phyloP scores from a whole-genome alignment of 2,113 vertebrate species.

The Pterophyllum scalare region DNA sequence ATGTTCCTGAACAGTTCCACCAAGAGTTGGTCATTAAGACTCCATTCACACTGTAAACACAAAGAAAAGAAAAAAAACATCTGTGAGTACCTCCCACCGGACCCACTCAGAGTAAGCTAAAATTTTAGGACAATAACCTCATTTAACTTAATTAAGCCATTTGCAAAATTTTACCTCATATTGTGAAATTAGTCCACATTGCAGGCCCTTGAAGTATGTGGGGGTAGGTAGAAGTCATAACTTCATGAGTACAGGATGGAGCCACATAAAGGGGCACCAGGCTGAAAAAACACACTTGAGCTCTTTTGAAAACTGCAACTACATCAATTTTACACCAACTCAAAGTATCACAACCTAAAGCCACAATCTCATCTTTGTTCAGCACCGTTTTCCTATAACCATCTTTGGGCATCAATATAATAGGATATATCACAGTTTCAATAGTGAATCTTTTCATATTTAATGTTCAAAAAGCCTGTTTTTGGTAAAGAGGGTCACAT shows the following conservation, averaged over 20 bases:
- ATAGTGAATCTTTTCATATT: neutral
- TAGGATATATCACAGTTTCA: neutral
- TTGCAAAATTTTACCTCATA: neutral
- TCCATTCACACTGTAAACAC: neutral
- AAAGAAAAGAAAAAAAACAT: too few species aligned
- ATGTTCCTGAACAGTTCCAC: neutral
- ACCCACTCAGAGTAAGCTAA: too few species aligned
- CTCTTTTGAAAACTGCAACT: neutral
- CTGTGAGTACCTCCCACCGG: too few species aligned
- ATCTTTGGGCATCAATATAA: neutral
- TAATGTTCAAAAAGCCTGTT: neutral
- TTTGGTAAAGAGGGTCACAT: neutral
- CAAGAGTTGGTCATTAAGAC: neutral
- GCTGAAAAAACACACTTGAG: neutral
- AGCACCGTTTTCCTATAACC: neutral
- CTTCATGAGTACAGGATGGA: neutral
- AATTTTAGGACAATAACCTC: neutral
- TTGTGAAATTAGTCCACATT: neutral
- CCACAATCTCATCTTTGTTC: neutral
- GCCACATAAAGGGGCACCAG: neutral
- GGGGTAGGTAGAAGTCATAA: neutral
- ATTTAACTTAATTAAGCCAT: neutral
- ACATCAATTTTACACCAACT: neutral
- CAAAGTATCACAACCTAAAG: neutral
- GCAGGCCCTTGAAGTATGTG: fast-evolving